A percentile compares a stretch with the other conserved stretches of the same genome.
These are phyloP conservation scores for Drosophila funebris DNA, from an alignment of 1,140 invertebrate genomes.

Conservation along the genomic window DNA sequence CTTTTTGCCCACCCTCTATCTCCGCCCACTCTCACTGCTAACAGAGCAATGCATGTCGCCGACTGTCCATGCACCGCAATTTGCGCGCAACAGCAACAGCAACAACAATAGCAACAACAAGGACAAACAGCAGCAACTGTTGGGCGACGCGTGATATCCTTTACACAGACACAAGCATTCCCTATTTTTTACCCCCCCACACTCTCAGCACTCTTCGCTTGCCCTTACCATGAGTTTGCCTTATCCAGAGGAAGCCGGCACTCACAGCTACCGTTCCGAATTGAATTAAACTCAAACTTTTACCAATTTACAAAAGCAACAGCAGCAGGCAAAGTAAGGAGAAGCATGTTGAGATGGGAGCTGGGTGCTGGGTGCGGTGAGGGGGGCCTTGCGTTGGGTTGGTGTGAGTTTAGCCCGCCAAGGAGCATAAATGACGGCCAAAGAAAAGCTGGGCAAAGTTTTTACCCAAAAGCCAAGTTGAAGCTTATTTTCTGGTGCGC, in stretches of 20 bases:
- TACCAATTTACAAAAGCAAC: conserved; percentile 82
- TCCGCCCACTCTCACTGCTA: conserved; percentile 5
- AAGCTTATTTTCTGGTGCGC: conserved; percentile 77
- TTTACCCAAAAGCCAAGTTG: conserved; percentile 73
- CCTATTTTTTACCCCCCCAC: not conserved
- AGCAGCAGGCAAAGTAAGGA: conserved; percentile 48
- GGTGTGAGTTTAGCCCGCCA: conserved; percentile 41
- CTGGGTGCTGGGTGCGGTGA: conserved; percentile 4
- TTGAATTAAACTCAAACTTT: conserved; percentile 83
- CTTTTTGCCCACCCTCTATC: not conserved
- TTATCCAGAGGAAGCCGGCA: conserved; percentile 81
- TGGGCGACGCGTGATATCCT: conserved; percentile 69
- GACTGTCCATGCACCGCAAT: conserved; percentile 76
- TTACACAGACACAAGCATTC: conserved; percentile 56
- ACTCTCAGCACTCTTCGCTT: not conserved
- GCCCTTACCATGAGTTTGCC: not conserved
- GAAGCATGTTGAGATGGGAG: conserved; percentile 2
- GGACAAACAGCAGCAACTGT: conserved; percentile 32
- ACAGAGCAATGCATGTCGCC: conserved; percentile 18
- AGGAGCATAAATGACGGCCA: conserved; percentile 52
- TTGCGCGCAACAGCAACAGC: conserved; percentile 56
- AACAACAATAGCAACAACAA: conserved; percentile 12
- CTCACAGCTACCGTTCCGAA: conserved; percentile 83
- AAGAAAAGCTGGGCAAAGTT: conserved; percentile 65
- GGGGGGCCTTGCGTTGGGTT: not conserved